These are phyloP conservation scores for Chloromyia formosa DNA, from an alignment of 2,888 invertebrate genomes.

Conservation along the genomic window DNA sequence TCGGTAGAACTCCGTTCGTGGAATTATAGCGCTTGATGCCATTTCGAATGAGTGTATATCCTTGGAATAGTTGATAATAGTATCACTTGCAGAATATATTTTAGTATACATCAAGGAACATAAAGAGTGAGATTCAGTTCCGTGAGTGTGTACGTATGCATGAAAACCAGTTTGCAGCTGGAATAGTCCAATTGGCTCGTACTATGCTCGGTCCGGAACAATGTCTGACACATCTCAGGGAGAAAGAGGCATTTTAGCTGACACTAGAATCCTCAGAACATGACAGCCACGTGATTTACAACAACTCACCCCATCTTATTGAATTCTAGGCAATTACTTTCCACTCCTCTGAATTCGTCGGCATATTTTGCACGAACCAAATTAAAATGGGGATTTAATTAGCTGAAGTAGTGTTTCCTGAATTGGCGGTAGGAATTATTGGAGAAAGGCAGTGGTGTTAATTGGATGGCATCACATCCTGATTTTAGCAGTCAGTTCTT, in stretches of 20 bases:
- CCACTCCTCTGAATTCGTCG: slow-evolving; percentile 18
- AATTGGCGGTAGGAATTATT: neutral
- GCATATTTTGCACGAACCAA: neutral
- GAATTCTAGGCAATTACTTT: slow-evolving; percentile 40
- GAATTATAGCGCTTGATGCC: slow-evolving; percentile 11
- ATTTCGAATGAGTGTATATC: slow-evolving; percentile 4
- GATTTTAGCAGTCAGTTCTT: no score
- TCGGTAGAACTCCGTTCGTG: neutral
- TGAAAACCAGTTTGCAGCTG: neutral
- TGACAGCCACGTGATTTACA: slow-evolving; percentile 50
- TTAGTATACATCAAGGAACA: neutral
- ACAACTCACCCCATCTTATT: slow-evolving; percentile 45
- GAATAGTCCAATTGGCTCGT: neutral
- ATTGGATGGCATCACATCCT: no score
- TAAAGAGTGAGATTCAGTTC: neutral
- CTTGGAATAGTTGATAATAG: slow-evolving; percentile 32
- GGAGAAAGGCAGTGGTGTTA: no score
- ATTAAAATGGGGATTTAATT: slow-evolving; percentile 36
- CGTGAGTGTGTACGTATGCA: neutral
- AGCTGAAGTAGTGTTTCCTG: neutral
- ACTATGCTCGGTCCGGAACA: slow-evolving; percentile 42
- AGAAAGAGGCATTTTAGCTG: slow-evolving; percentile 45
- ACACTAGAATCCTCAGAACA: slow-evolving; percentile 50
- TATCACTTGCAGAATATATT: slow-evolving; percentile 33
- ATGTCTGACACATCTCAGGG: slow-evolving; percentile 47